Percentiles rank a stretch among this genome's conserved stretches.
phyloP scores from a whole-genome alignment of 2,113 vertebrate species.

The Mus pahari region DNA sequence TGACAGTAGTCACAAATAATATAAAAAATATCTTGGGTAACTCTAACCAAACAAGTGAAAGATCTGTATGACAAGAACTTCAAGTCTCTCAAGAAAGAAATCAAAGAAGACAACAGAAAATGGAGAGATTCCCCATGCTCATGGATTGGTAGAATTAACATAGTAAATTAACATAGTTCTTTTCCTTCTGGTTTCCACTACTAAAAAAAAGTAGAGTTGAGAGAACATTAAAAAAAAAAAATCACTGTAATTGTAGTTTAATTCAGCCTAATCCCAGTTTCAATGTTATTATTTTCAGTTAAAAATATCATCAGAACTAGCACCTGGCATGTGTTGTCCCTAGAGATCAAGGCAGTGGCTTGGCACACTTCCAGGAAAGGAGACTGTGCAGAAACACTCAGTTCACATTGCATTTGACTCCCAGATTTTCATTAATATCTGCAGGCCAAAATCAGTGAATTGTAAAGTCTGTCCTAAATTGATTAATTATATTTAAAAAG shows the following conservation, averaged over 20 bases:
- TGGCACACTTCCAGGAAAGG: background rate
- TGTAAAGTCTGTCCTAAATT: background rate
- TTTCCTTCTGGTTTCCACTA: background rate
- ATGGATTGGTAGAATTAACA: no score
- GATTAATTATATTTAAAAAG: slow-evolving; percentile 27
- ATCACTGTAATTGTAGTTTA: background rate
- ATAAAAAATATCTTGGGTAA: no score
- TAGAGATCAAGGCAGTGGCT: background rate
- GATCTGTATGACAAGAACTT: no score
- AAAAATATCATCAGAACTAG: background rate
- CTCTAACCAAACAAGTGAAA: no score
- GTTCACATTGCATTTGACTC: background rate
- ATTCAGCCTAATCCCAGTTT: background rate
- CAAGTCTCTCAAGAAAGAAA: no score
- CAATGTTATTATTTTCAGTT: background rate
- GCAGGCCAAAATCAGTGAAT: background rate
- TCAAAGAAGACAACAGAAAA: no score
- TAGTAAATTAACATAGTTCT: background rate
- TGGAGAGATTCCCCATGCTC: no score
- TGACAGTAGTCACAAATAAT: no score
- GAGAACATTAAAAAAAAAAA: background rate
- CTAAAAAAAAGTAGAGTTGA: background rate
- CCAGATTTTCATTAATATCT: background rate
- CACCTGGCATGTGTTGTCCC: background rate
- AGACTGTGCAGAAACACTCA: background rate